Evolutionary conservation across 2,797 vertebrate species (phyloP).

Genomic region (Macropus fuliginosus): DNA sequence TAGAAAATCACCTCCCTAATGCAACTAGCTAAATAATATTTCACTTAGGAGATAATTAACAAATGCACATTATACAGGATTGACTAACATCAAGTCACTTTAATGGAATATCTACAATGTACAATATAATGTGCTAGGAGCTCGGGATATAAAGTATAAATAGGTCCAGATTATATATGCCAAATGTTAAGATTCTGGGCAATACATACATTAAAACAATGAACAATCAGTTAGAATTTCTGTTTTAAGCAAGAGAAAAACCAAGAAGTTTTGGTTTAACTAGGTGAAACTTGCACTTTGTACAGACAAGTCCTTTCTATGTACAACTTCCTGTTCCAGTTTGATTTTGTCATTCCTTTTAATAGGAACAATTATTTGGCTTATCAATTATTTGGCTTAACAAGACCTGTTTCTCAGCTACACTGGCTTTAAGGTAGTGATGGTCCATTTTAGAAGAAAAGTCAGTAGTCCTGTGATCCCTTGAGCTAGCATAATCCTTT

Average conservation of each 20-base stretch:
- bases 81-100: neutral
- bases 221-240: slow-evolving; percentile 38
- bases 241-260: slow-evolving; percentile 65
- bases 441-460: slow-evolving; percentile 39
- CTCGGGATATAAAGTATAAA: neutral
- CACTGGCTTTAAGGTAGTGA: slow-evolving; percentile 59
- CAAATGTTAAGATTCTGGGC: slow-evolving; percentile 16
- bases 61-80: neutral
- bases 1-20: neutral
- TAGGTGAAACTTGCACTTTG: slow-evolving; percentile 52
- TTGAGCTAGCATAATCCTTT: slow-evolving; percentile 44
- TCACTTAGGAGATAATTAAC: neutral
- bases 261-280: slow-evolving; percentile 44
- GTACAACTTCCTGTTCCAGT: slow-evolving; percentile 57
- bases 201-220: slow-evolving; percentile 31
- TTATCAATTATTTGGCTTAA: neutral
- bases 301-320: slow-evolving; percentile 49
- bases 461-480: slow-evolving; percentile 41
- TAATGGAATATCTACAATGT: neutral
- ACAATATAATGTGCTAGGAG: neutral
- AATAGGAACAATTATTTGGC: slow-evolving; percentile 40
- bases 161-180: neutral
- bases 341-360: slow-evolving; percentile 39
- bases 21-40: neutral
- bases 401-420: slow-evolving; percentile 19